Evolutionary conservation across 1,140 invertebrate genomes (phyloP).

Genomic region (Monochamus saltuarius): DNA sequence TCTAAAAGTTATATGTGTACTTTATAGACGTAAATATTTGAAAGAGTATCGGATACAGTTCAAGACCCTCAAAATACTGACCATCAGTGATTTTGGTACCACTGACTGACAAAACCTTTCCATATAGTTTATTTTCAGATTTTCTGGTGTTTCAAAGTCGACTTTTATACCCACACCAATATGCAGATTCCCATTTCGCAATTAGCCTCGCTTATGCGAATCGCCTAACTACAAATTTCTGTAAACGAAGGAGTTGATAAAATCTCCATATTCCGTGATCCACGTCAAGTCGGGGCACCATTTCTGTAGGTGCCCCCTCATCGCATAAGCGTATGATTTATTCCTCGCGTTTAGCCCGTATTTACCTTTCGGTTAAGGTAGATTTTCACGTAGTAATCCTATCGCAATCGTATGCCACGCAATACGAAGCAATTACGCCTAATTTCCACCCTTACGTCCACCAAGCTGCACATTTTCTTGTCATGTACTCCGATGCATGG

Average conservation of each 20-base stretch:
- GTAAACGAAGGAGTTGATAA: slow-evolving; percentile 26
- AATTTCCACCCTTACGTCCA: slow-evolving; percentile 35
- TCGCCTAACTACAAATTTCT: slow-evolving; percentile 18
- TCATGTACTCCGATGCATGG: slow-evolving; percentile 21
- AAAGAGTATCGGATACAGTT: too few relatives aligned
- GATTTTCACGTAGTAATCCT: slow-evolving; percentile 14
- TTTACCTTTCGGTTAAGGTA: slow-evolving; percentile 22
- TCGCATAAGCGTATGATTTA: slow-evolving; percentile 23
- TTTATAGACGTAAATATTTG: too few relatives aligned
- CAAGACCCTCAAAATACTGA: too few relatives aligned
- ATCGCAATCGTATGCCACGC: slow-evolving; percentile 21
- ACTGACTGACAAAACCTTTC: too few relatives aligned
- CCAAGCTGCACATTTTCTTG: slow-evolving; percentile 37
- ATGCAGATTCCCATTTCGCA: slow-evolving; percentile 2
- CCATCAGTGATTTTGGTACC: too few relatives aligned
- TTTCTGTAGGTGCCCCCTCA: background rate
- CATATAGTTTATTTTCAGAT: too few relatives aligned
- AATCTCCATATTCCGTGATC: slow-evolving; percentile 33
- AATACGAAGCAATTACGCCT: slow-evolving; percentile 33
- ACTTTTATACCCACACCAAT: too few relatives aligned
- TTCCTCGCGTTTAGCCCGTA: slow-evolving; percentile 11
- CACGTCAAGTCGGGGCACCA: background rate
- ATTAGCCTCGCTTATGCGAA: slow-evolving; percentile 9
- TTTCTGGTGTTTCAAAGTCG: too few relatives aligned
- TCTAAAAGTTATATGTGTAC: too few relatives aligned